Evolutionary conservation across 2,888 invertebrate genomes (phyloP), one percentile per base, ranked within the genome.

Genomic region (Patella depressa): DNA sequence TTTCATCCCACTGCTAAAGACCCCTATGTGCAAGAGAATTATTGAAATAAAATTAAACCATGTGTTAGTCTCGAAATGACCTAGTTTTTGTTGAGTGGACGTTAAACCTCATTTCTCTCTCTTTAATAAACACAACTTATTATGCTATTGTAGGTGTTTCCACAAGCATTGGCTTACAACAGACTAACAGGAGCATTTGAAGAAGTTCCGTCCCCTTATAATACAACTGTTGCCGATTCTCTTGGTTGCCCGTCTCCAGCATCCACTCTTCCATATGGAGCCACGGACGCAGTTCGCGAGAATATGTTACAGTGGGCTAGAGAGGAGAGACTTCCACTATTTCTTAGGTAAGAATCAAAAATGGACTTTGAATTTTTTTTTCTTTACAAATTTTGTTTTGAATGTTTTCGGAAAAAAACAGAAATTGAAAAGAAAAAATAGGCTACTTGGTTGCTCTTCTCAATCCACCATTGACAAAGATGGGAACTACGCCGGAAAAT

Each of bases 171-270:
- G 78, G 82, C 86, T 70, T 91, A 91, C 80, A 88, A 91, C 85
- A 86, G 91, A 24, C 87, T 91, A 72, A 89, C 90, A 3, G 91
- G 90, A 12, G 88, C 89, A 7, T 91, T 91, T 80, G 88, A 89
- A 73, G 90, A 91, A 74, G 80, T 88, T 1, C 14, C 65, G 0
- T 65, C 65, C 4, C 65, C 65, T 12, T 65, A 65, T 24, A 65
- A 65, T 24, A 65, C 65, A 19, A 24, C 65, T 9, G 11, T 24
- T 19, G 79, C 80, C 17, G 34, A 74, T n/a, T 71, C 73, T 57
- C 79, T 82, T 19, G 79, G 80, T 14, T 79, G 80, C 57, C 75
- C 77, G 9, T 77, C 77, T 11, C 80, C 80, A 14, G 82, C 74
- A 73, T 81, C 71, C 19, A 77, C 84, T 24, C 85, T 87, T 15